phyloP scores from a whole-genome alignment of 2,113 vertebrate species.

The Charina bottae region DNA sequence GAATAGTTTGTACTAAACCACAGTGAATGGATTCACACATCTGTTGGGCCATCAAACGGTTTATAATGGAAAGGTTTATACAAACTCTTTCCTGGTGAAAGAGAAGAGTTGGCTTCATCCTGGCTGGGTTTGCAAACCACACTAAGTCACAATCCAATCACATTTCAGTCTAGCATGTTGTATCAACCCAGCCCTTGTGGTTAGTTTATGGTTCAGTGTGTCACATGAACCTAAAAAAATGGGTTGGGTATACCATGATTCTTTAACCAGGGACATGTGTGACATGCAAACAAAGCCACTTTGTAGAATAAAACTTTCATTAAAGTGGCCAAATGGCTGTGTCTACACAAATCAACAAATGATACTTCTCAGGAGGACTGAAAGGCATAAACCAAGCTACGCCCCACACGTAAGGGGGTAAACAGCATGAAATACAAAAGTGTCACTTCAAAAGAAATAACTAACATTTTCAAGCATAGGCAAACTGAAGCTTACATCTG shows the following conservation, averaged over 20 bases:
- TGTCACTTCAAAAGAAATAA: too few relatives aligned
- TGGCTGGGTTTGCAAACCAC: neutral
- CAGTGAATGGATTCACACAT: neutral
- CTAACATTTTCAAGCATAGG: too few relatives aligned
- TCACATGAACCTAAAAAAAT: neutral
- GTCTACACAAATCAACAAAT: too few relatives aligned
- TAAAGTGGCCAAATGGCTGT: too few relatives aligned
- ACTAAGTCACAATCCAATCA: neutral
- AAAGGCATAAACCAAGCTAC: too few relatives aligned
- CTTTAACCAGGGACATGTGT: neutral
- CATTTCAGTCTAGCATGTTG: neutral
- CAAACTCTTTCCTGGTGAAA: neutral
- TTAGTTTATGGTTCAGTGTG: neutral
- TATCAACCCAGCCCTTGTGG: neutral
- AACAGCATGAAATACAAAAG: too few relatives aligned
- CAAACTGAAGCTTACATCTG: too few relatives aligned
- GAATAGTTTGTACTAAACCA: neutral
- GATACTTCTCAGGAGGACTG: too few relatives aligned
- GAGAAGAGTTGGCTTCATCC: neutral
- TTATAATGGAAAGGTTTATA: neutral
- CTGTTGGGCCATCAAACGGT: neutral
- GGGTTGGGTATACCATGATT: neutral
- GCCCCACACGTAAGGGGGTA: too few relatives aligned
- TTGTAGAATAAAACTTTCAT: too few relatives aligned
- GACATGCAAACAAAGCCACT: neutral